Conservation (phyloP, 2,797 vertebrate genomes). For the Phalloptychus januarius region DNA sequence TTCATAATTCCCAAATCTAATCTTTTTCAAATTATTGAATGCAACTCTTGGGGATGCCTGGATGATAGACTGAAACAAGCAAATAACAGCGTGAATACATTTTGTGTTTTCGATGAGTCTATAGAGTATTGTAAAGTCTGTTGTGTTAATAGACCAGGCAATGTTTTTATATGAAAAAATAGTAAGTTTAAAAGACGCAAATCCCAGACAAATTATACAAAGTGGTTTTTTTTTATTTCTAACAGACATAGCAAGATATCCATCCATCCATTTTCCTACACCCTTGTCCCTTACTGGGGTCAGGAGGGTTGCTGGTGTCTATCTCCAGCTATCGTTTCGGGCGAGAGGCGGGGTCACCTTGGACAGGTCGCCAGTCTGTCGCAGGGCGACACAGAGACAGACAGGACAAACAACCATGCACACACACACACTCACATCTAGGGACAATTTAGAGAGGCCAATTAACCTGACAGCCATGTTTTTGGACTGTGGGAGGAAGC, state of each 20-base stretch:
- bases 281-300: too few relatives aligned
- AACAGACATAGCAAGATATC: slow-evolving; percentile 5
- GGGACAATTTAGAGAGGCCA: too few relatives aligned
- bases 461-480: too few relatives aligned
- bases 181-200: slow-evolving; percentile 23
- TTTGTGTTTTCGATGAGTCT: slow-evolving; percentile 40
- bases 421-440: too few relatives aligned
- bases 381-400: too few relatives aligned
- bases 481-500: too few relatives aligned
- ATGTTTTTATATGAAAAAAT: slow-evolving; percentile 25
- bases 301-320: too few relatives aligned
- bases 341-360: too few relatives aligned
- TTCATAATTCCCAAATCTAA: slow-evolving; percentile 31
- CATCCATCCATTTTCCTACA: too few relatives aligned
- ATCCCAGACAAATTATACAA: slow-evolving; percentile 19
- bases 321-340: too few relatives aligned
- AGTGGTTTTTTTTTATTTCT: background rate
- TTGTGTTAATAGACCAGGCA: slow-evolving; percentile 42
- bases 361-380: too few relatives aligned
- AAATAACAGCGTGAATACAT: slow-evolving; percentile 50
- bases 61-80: slow-evolving; percentile 43
- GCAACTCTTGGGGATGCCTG: slow-evolving; percentile 52
- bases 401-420: too few relatives aligned
- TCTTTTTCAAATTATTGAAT: slow-evolving; percentile 50
- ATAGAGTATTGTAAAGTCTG: slow-evolving; percentile 48